Percentiles rank a stretch among this genome's conserved stretches.
phyloP scores from a whole-genome alignment of 2,113 vertebrate species.

The Ranitomeya variabilis region DNA sequence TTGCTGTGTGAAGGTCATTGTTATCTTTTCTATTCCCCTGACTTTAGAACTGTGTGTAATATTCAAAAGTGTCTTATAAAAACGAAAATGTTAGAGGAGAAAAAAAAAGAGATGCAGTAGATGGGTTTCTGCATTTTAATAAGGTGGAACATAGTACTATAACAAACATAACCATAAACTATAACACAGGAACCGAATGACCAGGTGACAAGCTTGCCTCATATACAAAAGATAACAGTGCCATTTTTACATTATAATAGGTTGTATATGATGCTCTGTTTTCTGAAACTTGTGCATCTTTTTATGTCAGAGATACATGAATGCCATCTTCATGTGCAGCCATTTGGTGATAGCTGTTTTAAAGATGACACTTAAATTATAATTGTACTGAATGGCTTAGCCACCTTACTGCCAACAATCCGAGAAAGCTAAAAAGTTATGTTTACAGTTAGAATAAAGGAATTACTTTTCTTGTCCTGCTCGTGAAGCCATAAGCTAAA shows the following conservation, averaged over 20 bases:
- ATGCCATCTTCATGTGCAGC: neutral
- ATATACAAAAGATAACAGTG: neutral
- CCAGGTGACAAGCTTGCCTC: neutral
- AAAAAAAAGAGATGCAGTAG: neutral
- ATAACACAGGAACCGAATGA: neutral
- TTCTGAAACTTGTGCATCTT: neutral
- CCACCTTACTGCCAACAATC: neutral
- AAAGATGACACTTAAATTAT: conserved; percentile 11
- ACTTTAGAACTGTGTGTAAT: too few species aligned
- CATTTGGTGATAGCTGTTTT: neutral
- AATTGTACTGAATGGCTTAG: conserved; percentile 12
- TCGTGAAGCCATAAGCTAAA: neutral
- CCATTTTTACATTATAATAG: neutral
- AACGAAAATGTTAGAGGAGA: neutral
- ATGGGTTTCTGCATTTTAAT: neutral
- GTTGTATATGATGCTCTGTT: neutral
- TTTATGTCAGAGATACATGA: neutral
- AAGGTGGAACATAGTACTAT: neutral
- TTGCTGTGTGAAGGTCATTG: too few species aligned
- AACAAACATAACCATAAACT: neutral
- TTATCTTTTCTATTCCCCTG: too few species aligned
- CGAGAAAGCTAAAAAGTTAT: neutral
- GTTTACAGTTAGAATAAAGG: neutral
- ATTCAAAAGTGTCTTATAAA: neutral
- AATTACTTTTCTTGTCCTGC: neutral